A percentile compares a stretch with the other conserved stretches of the same genome.
These are phyloP conservation scores for Drosophila affinis DNA, from an alignment of 2,888 invertebrate species.

Conservation along the genomic window DNA sequence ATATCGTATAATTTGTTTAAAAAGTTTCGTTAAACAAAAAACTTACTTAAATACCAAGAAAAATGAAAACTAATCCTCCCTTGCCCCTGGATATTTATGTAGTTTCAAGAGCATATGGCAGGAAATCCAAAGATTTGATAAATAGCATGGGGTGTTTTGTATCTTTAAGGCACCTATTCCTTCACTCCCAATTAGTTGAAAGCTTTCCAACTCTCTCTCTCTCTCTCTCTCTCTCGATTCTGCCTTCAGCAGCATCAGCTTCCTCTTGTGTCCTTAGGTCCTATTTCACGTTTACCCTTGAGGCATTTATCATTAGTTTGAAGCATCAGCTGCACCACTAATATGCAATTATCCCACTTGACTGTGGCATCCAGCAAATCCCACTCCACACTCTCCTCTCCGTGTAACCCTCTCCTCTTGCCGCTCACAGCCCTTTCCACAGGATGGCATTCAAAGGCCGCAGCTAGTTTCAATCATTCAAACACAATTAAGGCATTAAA, in stretches of 20 bases:
- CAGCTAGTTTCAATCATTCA: slow-evolving; percentile 66
- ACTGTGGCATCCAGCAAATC: slow-evolving; percentile 17
- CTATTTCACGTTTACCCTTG: slow-evolving; percentile 32
- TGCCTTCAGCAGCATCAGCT: neutral
- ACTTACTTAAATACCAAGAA: neutral
- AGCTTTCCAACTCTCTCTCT: neutral
- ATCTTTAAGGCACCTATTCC: neutral
- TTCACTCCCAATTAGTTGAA: neutral
- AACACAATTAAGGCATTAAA: slow-evolving; percentile 69
- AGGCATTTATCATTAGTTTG: slow-evolving; percentile 41
- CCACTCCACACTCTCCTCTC: slow-evolving; percentile 1
- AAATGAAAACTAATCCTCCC: neutral
- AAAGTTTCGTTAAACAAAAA: neutral
- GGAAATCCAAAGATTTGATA: neutral
- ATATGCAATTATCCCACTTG: slow-evolving; percentile 50
- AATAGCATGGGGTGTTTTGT: neutral
- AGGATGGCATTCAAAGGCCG: slow-evolving; percentile 48
- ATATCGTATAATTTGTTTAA: neutral
- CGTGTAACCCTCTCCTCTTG: neutral
- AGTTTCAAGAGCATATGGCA: neutral
- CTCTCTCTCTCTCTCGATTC: neutral
- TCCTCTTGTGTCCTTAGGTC: slow-evolving; percentile 17
- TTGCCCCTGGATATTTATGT: neutral
- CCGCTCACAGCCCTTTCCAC: neutral
- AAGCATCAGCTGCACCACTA: slow-evolving; percentile 48